Evolutionary conservation across 1,140 invertebrate genomes (phyloP).

Genomic region (Monochamus saltuarius): DNA sequence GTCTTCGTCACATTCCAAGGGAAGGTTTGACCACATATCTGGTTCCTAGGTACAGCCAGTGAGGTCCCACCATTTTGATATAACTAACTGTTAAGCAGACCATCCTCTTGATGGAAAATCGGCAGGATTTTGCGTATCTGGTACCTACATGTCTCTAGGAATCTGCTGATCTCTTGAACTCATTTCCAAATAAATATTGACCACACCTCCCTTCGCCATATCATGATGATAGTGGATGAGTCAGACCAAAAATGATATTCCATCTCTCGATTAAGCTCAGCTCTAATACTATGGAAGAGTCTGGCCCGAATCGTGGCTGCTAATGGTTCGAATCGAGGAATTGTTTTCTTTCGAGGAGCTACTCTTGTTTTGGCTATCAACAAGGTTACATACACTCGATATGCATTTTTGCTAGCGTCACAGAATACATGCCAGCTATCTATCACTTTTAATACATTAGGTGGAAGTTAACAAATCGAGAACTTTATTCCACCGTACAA

Average conservation of each 20-base stretch:
- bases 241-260: too few relatives aligned
- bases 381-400: conserved; percentile 1
- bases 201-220: conserved; percentile 26
- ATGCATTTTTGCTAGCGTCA: not conserved
- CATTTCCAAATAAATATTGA: conserved; percentile 22
- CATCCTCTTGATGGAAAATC: conserved; percentile 49
- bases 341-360: conserved; percentile 15
- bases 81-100: conserved; percentile 22
- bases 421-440: too few relatives aligned
- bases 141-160: conserved; percentile 49
- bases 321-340: conserved; percentile 24
- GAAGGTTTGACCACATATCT: conserved; percentile 30
- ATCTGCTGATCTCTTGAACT: conserved; percentile 38
- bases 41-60: conserved; percentile 34
- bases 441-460: too few relatives aligned
- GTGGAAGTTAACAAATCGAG: too few relatives aligned
- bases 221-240: conserved; percentile 18
- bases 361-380: conserved; percentile 25
- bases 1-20: too few relatives aligned
- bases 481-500: too few relatives aligned
- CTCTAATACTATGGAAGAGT: conserved; percentile 9
- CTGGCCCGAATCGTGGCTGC: conserved; percentile 13
- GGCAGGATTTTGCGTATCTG: conserved; percentile 49
- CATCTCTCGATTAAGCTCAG: conserved; percentile 3
- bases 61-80: conserved; percentile 41